Base-by-base conservation (phyloP, 2,113 vertebrate genomes). In the Hypocryptadius cinnamomeus region DNA sequence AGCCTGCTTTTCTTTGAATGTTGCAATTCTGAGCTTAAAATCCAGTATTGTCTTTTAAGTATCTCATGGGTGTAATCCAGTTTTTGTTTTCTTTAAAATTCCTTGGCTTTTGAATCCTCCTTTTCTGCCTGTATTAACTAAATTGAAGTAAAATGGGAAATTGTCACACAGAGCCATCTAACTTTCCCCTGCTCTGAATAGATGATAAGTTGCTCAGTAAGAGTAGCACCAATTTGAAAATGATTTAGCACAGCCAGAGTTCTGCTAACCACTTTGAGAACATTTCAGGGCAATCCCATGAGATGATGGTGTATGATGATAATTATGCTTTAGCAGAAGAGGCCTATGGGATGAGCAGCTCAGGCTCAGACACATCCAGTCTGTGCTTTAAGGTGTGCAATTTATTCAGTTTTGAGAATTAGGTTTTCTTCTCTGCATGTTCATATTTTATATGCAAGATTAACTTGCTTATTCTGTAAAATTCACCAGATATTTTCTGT, bases 31-130 rank as follows among this genome's bases (percentile, higher is more conserved):
- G 85, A 85, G 70, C 22, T 76, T 64, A 3, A 85, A 73, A 68
- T 63, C 66, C 80, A 59, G 28, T 40, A 72, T 48, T 94, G 76
- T 60, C 54, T 82, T 81, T 50, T 61, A 80, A 89, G 57, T 82
- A 78, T 45, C 35, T 94, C 54, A 21, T 27, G 44, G 50, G 25
- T 85, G 37, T 85, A 91, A 95, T 89, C 42, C 63, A 61, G 57
- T 56, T 88, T 93, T 94, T 88, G 78, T 86, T 92, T 93, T 72
- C 87, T 77, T 83, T 69, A 78, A 94, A 88, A 80, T 48, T 40
- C 40, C 20, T 78, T 91, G 50, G 19, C 19, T 70, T 91, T 35
- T 73, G 31, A 89, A 73, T 82, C 50, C 24, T 22, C 39, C n/a
- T 93, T 76, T 92, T 71, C 51, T 79, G 33, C 6, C 2, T 69